Percentiles rank a stretch among this genome's conserved stretches.
Conservation (phyloP, 2,113 vertebrate genomes). For the Ageneiosus marmoratus region DNA sequence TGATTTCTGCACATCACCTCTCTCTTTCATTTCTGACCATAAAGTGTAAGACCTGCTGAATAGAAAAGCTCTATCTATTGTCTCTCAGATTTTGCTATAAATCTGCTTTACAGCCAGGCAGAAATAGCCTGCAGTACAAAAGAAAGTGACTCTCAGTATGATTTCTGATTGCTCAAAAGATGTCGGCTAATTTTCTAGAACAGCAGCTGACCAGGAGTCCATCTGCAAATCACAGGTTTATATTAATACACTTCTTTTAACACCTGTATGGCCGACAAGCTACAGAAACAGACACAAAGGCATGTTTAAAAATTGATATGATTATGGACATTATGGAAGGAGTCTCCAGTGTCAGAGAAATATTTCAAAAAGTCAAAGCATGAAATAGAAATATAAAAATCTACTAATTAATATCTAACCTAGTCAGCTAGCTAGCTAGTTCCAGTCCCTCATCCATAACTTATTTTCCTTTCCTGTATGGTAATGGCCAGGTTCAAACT, state of each 20-base stretch:
- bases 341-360: conserved; percentile 3
- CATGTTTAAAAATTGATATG: no score
- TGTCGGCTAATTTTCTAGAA: no score
- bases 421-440: not conserved
- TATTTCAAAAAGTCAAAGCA: not conserved
- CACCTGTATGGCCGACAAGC: no score
- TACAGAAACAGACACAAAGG: no score
- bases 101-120: not conserved
- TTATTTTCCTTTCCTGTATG: not conserved
- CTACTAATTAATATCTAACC: not conserved
- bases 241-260: not conserved
- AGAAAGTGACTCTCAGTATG: no score
- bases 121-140: no score
- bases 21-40: not conserved
- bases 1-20: not conserved
- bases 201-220: no score
- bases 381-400: not conserved
- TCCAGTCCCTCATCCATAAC: not conserved
- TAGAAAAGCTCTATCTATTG: not conserved
- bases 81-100: not conserved
- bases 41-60: not conserved
- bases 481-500: not conserved
- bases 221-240: not conserved
- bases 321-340: not conserved
- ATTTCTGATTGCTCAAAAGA: no score